Evolutionary conservation across 2,113 vertebrate genomes (phyloP).

Genomic region (Silurus meridionalis): DNA sequence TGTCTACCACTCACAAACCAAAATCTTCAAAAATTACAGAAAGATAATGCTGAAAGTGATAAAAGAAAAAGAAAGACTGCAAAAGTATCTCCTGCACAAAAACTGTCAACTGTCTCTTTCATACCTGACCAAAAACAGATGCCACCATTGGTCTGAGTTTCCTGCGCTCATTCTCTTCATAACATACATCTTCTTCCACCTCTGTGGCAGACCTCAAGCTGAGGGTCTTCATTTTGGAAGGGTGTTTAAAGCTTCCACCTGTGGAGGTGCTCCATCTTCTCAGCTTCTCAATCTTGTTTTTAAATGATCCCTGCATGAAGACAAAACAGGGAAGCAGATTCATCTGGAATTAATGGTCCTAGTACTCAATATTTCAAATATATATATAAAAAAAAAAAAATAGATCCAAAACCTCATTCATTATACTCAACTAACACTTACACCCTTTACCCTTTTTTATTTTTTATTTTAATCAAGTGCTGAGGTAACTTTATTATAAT

Average conservation of each 20-base stretch:
- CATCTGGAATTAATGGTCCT: background rate
- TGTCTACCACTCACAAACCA: background rate
- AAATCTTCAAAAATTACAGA: background rate
- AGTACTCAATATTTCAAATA: background rate
- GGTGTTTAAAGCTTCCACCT: constrained; percentile 64
- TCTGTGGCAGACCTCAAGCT: constrained; percentile 67
- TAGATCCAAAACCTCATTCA: background rate
- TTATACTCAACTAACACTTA: background rate
- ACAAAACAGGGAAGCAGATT: background rate
- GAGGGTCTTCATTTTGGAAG: constrained; percentile 67
- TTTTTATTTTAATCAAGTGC: background rate
- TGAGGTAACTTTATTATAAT: background rate
- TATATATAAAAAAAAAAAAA: background rate
- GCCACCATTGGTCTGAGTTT: constrained; percentile 72
- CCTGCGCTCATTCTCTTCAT: constrained; percentile 58
- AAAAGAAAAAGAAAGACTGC: background rate
- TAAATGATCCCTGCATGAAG: constrained; percentile 70
- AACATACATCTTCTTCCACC: constrained; percentile 56
- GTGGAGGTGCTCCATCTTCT: constrained; percentile 72
- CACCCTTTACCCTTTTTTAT: background rate
- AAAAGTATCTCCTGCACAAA: background rate
- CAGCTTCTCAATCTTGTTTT: constrained; percentile 74
- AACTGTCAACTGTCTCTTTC: background rate
- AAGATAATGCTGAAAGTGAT: background rate
- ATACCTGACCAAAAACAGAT: constrained; percentile 78